Evolutionary conservation across 1,140 invertebrate genomes (phyloP).

Genomic region (Stegodyphus dumicola): DNA sequence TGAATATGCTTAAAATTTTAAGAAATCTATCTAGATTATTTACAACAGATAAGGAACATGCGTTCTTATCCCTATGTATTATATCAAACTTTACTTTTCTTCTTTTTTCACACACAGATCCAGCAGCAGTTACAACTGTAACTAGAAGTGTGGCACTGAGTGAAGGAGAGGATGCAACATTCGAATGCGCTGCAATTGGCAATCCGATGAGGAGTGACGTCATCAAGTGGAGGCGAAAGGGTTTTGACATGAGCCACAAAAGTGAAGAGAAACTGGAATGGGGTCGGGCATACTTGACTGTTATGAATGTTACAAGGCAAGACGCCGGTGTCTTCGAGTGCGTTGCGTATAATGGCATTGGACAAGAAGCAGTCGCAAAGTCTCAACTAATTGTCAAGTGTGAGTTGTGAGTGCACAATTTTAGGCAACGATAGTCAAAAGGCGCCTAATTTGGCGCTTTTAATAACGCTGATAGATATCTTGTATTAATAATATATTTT

Average conservation of each 20-base stretch:
- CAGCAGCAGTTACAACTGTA: constrained; percentile 82
- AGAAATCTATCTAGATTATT: too few relatives aligned
- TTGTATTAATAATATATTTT: too few relatives aligned
- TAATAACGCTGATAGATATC: too few relatives aligned
- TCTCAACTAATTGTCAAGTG: constrained; percentile 82
- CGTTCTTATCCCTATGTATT: background rate
- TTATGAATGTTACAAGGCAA: constrained; percentile 80
- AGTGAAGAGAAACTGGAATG: constrained; percentile 64
- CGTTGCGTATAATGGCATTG: constrained; percentile 91
- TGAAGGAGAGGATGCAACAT: constrained; percentile 82
- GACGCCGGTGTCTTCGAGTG: constrained; percentile 92
- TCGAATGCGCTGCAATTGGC: constrained; percentile 88
- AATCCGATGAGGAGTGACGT: constrained; percentile 87
- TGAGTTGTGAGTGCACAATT: constrained; percentile 21
- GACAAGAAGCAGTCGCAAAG: constrained; percentile 74
- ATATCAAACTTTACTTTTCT: constrained; percentile 36
- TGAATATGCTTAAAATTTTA: too few relatives aligned
- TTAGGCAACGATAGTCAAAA: too few relatives aligned
- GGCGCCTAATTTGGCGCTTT: too few relatives aligned
- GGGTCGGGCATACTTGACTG: constrained; percentile 82
- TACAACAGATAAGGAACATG: too few relatives aligned
- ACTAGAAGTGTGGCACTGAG: constrained; percentile 81
- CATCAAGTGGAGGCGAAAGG: constrained; percentile 82
- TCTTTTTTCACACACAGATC: constrained; percentile 74
- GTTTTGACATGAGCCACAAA: constrained; percentile 63